Evolutionary conservation across 2,888 invertebrate species (phyloP).

Genomic region (Cistogaster globosa): DNA sequence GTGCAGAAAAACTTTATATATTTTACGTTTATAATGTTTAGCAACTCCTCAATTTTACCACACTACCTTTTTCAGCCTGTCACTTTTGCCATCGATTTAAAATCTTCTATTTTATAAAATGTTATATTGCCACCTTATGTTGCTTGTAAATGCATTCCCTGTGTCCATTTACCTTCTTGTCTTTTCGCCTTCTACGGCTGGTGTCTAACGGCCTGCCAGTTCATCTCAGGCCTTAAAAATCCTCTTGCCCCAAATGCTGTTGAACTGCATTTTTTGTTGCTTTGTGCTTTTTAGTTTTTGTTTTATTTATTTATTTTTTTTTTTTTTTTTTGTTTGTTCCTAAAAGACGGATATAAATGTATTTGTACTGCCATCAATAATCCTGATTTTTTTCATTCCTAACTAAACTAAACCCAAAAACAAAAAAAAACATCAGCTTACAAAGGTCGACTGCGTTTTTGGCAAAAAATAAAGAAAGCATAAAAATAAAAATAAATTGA

Average conservation of each 20-base stretch:
- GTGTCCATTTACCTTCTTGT: conserved; percentile 31
- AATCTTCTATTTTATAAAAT: conserved; percentile 48
- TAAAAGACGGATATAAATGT: conserved; percentile 65
- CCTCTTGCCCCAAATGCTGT: conserved; percentile 26
- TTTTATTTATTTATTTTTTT: conserved; percentile 28
- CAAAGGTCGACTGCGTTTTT: conserved; percentile 76
- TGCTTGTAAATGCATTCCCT: conserved; percentile 65
- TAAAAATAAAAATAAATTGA: conserved; percentile 45
- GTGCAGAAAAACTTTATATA: conserved; percentile 9
- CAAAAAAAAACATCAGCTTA: conserved; percentile 69
- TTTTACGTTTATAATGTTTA: conserved; percentile 8
- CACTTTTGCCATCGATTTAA: conserved; percentile 25
- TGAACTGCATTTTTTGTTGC: conserved; percentile 38
- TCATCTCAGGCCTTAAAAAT: conserved; percentile 41
- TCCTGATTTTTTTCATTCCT: conserved; percentile 77
- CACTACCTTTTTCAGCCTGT: conserved; percentile 4
- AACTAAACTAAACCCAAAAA: conserved; percentile 42
- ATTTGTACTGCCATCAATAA: conserved; percentile 78
- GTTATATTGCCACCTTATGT: conserved; percentile 68
- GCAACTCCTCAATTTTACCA: not conserved
- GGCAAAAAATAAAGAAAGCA: conserved; percentile 41
- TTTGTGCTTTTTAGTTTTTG: conserved; percentile 30
- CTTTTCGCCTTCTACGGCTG: not conserved
- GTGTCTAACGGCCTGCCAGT: conserved; percentile 1
- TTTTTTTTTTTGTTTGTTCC: conserved; percentile 52